Evolutionary conservation across 53 echinoderm and acorn worm genomes (phyloP), one percentile per base, ranked within the genome.

Genomic region (Glandiceps talaboti): DNA sequence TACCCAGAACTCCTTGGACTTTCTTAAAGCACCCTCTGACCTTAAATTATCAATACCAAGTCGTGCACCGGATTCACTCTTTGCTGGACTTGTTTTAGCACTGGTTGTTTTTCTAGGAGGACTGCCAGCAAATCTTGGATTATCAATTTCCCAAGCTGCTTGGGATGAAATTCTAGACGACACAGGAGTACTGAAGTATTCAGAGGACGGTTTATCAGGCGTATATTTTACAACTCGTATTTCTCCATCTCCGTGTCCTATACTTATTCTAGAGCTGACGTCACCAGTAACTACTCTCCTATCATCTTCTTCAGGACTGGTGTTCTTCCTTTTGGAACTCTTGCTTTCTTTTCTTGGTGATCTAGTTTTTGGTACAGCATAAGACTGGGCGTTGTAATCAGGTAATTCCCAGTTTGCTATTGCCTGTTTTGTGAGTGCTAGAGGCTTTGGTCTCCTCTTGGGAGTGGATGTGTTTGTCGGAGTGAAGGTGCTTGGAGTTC

Each of bases 401-500:
- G 6, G 6, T 6, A 45, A 6, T 45, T 45, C 64, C 64, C 64
- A 45, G 64, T 20, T 45, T 45, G 64, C 20, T n/a, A n/a, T n/a
- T 12, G 64, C 6, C 20, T 45, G 6, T 45, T 20, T 45, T 6
- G 6, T 45, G 6, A 45, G 64, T 12, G 64, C 6, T 45, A 20
- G 20, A 45, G 64, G 64, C 20, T 45, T 45, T 45, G 64, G 64
- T 45, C 20, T 45, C 20, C 64, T 94, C 29, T 89, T 31, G 28
- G 94, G 94, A 32, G 94, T 94, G n/a, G 94, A 94, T 27, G 94
- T 92, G 73, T 74, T 88, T 64, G 83, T 84, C 33, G 94, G 94
- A 31, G 83, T 90, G 73, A 94, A 94, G 74, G 75, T 86, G 83
- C 83, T 88, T 31, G 94, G 94, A 29, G 92, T 88, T 1, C 88